Conservation (phyloP, 1,140 invertebrate species). For the Drosophila melanogaster region Release_6_plus_ISO1_MT NT_033777.3:6507001-6507500, state of each 20-base stretch:
- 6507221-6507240: conserved; percentile 35
- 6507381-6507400: conserved; percentile 5
- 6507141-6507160: not conserved
- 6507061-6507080: too few species aligned
- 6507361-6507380: not conserved
- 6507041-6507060: too few species aligned
- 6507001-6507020: conserved; percentile 18
- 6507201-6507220: conserved; percentile 7
- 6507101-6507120: too few species aligned
- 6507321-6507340: conserved; percentile 66
- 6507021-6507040: not conserved
- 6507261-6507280: conserved; percentile 54
- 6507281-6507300: conserved; percentile 58
- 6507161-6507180: not conserved
- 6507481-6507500: conserved; percentile 76
- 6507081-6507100: too few species aligned
- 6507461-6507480: conserved; percentile 78
- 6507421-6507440: conserved; percentile 69
- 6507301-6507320: conserved; percentile 65
- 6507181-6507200: not conserved
- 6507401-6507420: conserved; percentile 58
- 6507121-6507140: too few species aligned
- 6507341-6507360: conserved; percentile 41
- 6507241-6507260: conserved; percentile 25
- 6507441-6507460: conserved; percentile 44